Base-by-base conservation (phyloP, 2,888 invertebrate species). In the Blastobasis adustella region DNA sequence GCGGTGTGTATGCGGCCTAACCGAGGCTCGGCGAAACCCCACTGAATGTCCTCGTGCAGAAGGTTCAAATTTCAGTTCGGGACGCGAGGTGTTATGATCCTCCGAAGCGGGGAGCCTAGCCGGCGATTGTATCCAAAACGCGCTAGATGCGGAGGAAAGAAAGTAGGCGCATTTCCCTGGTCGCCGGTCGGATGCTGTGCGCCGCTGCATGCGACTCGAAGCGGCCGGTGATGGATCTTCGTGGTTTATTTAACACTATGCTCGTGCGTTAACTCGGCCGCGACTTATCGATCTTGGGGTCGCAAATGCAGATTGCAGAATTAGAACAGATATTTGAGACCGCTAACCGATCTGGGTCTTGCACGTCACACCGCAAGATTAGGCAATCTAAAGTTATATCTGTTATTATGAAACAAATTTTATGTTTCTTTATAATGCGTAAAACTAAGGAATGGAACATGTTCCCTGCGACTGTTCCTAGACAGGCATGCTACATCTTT, bases 161-260 rank as follows among this genome's bases (percentile, higher is more conserved):
- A 86, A 85, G 85, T 85, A 81, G 83, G 81, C 71, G 80, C 83
- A 77, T 83, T 83, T 82, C 79, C 76, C 71, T 70, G 61, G 61
- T 9, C 9, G 10, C 8, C 37, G 59, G 63, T 66, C 72, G 69
- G 82, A 82, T 79, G 81, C 37, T 59, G 62, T 66, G 72, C 68
- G 82, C 81, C 79, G 81, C 77, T 85, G 83, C 73, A 73, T 71
- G 70, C 67, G 67, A 58, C 62, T 59, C 73, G 79, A 74, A 68
- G 79, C 80, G 84, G 82, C 71, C 83, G 79, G 61, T 74, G 75
- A 57, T 54, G 58, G 54, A 54, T 57, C 63, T 66, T 63, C 60
- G 69, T 74, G 67, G 71, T 23, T 23, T 23, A 23, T 74, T 74
- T 71, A 68, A 66, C 73, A 66, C 71, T 71, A 9, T 47, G 47